Evolutionary conservation across 2,888 invertebrate species (phyloP).

Genomic region (Dysmachus trigonus): DNA sequence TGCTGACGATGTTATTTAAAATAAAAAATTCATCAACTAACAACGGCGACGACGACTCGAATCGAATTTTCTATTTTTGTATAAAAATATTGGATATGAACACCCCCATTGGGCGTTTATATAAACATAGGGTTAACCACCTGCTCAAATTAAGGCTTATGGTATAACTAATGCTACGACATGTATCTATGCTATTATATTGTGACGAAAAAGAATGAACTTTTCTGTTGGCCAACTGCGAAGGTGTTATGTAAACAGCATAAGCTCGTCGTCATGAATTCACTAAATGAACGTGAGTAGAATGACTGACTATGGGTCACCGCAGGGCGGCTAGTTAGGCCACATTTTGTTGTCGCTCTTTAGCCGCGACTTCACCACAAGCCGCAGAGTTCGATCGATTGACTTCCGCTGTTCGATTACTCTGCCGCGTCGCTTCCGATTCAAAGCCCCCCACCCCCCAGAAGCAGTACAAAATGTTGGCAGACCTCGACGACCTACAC

Average conservation of each 20-base stretch:
- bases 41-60: neutral
- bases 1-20: neutral
- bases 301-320: neutral
- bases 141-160: neutral
- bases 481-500: neutral
- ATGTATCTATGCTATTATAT: neutral
- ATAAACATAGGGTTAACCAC: neutral
- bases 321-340: neutral
- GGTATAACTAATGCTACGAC: neutral
- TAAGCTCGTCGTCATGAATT: neutral
- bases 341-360: neutral
- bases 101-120: neutral
- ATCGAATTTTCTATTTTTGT: neutral
- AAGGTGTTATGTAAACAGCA: neutral
- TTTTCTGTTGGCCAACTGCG: neutral
- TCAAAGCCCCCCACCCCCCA: neutral
- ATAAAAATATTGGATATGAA: neutral
- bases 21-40: neutral
- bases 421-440: neutral
- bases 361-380: neutral
- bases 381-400: neutral
- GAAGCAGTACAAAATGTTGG: neutral
- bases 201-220: neutral
- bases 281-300: neutral
- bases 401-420: neutral